Conservation (phyloP, 2,113 vertebrate species). For the Oreotrochilus melanogaster region DNA sequence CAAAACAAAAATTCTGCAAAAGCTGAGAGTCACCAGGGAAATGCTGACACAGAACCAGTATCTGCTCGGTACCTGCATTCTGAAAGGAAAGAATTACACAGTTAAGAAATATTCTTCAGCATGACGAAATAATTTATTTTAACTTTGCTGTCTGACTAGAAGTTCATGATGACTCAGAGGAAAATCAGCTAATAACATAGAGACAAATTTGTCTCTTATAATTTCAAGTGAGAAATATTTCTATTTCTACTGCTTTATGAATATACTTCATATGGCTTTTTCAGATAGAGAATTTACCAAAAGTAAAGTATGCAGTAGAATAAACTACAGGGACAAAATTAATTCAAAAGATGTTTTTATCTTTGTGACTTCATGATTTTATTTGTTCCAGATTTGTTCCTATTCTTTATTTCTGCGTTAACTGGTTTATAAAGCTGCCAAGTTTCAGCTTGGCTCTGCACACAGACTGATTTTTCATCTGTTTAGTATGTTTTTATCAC, state of each 20-base stretch:
- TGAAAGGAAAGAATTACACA: slow-evolving; percentile 62
- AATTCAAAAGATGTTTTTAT: background rate
- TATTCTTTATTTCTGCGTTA: slow-evolving; percentile 48
- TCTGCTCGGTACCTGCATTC: slow-evolving; percentile 35
- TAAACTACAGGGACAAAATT: slow-evolving; percentile 10
- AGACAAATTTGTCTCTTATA: slow-evolving; percentile 32
- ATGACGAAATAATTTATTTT: slow-evolving; percentile 65
- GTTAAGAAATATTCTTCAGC: slow-evolving; percentile 44
- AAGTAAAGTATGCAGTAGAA: slow-evolving; percentile 2
- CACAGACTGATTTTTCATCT: background rate
- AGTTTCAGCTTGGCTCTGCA: slow-evolving; percentile 15
- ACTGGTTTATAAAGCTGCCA: slow-evolving; percentile 51
- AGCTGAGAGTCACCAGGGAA: background rate
- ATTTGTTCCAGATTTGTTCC: slow-evolving; percentile 44
- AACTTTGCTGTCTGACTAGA: slow-evolving; percentile 53
- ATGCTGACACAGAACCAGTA: background rate
- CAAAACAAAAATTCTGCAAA: slow-evolving; percentile 12
- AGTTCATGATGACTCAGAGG: slow-evolving; percentile 63
- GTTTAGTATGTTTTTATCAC: slow-evolving; percentile 14
- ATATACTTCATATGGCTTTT: background rate
- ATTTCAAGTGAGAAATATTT: slow-evolving; percentile 55
- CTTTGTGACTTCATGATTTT: slow-evolving; percentile 27
- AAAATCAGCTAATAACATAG: slow-evolving; percentile 46
- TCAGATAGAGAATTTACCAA: slow-evolving; percentile 13
- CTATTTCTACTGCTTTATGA: background rate